Conservation (phyloP, 1,140 invertebrate genomes). For the Drosophila persimilis region DNA sequence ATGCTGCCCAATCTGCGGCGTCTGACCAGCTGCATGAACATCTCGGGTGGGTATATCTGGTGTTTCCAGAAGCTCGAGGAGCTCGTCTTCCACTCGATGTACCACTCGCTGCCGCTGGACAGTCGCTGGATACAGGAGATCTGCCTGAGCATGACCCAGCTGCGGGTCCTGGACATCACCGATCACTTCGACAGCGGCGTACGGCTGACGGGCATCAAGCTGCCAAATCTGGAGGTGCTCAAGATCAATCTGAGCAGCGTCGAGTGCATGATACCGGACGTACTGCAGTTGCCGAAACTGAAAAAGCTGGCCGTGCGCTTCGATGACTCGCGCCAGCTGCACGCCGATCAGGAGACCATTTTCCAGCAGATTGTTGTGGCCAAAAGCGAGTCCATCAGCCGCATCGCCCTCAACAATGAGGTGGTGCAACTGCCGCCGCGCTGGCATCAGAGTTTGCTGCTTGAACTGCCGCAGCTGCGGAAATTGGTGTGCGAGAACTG, state of each 20-base stretch:
- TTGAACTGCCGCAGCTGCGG: constrained; percentile 63
- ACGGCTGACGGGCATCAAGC: constrained; percentile 51
- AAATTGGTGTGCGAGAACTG: constrained; percentile 64
- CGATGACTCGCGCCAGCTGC: constrained; percentile 61
- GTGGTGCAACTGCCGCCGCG: constrained; percentile 61
- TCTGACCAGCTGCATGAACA: constrained; percentile 63
- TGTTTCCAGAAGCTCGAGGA: constrained; percentile 63
- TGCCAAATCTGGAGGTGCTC: constrained; percentile 65
- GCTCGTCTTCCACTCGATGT: constrained; percentile 60
- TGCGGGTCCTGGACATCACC: constrained; percentile 61
- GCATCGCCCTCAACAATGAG: constrained; percentile 68
- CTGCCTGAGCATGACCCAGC: constrained; percentile 45
- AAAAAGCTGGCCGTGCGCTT: constrained; percentile 57
- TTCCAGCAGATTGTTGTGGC: constrained; percentile 70
- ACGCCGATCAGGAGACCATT: constrained; percentile 66
- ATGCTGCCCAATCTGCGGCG: constrained; percentile 66
- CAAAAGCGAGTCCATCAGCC: constrained; percentile 60
- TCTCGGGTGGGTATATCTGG: constrained; percentile 51
- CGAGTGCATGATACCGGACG: constrained; percentile 51
- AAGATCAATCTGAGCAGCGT: constrained; percentile 66
- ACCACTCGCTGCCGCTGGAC: constrained; percentile 62
- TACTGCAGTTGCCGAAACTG: constrained; percentile 61
- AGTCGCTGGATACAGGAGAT: constrained; percentile 65
- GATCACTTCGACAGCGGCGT: constrained; percentile 64
- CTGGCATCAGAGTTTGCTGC: constrained; percentile 57